These are phyloP conservation scores for Chondrilla cf. caribensis DNA, from an alignment of 37 sponge, comb jelly and placozoan genomes.

Conservation along the genomic window DNA sequence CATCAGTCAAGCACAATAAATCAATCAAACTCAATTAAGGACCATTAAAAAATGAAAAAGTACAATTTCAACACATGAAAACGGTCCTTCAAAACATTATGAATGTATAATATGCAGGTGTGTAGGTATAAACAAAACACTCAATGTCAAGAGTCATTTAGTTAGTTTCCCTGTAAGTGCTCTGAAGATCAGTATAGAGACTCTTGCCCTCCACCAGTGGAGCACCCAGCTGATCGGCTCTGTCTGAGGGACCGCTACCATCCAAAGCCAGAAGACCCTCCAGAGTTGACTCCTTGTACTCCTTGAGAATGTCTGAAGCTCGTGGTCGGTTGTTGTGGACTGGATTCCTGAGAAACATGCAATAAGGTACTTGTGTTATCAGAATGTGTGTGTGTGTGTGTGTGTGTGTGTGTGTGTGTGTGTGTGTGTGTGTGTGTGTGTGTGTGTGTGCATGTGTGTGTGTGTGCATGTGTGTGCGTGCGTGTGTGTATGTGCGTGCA, in stretches of 20 bases:
- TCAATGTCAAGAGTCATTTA: too few species aligned
- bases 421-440: slow-evolving; percentile 21
- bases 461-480: slow-evolving; percentile 12
- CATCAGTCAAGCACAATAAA: too few species aligned
- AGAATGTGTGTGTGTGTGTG: slow-evolving; percentile 9
- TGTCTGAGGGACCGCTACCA: background rate
- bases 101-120: too few species aligned
- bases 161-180: too few species aligned
- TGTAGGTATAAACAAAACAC: too few species aligned
- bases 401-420: slow-evolving; percentile 21
- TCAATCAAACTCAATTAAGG: too few species aligned
- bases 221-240: background rate
- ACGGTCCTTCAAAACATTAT: too few species aligned
- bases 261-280: background rate
- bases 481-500: slow-evolving; percentile 3
- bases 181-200: background rate
- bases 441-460: slow-evolving; percentile 15
- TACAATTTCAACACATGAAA: too few species aligned
- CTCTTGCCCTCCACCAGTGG: background rate
- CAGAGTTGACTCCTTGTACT: background rate
- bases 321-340: background rate
- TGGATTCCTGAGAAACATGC: slow-evolving; percentile 10
- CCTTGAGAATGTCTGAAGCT: background rate
- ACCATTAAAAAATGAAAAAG: too few species aligned
- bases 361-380: too few species aligned